Base-by-base conservation (phyloP, 2,113 vertebrate genomes). In the Ramphastos sulfuratus region DNA sequence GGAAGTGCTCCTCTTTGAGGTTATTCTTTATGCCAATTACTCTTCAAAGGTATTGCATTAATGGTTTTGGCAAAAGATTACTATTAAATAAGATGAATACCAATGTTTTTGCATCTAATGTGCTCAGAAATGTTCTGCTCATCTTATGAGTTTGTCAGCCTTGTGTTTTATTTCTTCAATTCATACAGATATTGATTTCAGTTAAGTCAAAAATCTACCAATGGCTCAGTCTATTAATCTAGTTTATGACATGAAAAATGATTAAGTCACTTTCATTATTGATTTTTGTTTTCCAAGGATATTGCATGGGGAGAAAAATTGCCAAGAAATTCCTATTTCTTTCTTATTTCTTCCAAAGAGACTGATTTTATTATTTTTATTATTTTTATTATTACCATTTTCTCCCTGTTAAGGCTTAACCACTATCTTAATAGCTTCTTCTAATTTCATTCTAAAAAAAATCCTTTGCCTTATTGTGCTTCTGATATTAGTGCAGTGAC, bases 1-100 rank as follows among this genome's bases (percentile, higher is more conserved):
- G 97, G 97, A 98, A 97, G 95, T 94, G 92, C 85, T 97, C 96
- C 95, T 97, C 95, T 98, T 97, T 98, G 96, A 98, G 95, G 93
- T 96, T 96, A 95, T 95, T 97, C 96, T 97, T 97, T 97, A 95
- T 97, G 97, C 95, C 95, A 97, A 97, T 98, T 97, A 97, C 90
- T 96, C 96, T 97, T 98, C 97, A 98, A 98, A 97, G 97, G 90
- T 97, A 97, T 94, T 94, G 95, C n/a, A 63, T 97, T 97, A 96
- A 97, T 77, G 11, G 92, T 97, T 97, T 97, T 97, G 96, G 96
- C 97, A 97, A 95, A 96, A 96, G 87, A 95, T 96, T 97, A 97
- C 94, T 96, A 97, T 98, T 97, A 97, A 97, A 97, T 97, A 97
- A 97, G 92, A 97, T 70, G 20, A 98, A 97, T 96, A 94, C 94